phyloP scores from a whole-genome alignment of 2,888 invertebrate species.

The Ophraella communa region DNA sequence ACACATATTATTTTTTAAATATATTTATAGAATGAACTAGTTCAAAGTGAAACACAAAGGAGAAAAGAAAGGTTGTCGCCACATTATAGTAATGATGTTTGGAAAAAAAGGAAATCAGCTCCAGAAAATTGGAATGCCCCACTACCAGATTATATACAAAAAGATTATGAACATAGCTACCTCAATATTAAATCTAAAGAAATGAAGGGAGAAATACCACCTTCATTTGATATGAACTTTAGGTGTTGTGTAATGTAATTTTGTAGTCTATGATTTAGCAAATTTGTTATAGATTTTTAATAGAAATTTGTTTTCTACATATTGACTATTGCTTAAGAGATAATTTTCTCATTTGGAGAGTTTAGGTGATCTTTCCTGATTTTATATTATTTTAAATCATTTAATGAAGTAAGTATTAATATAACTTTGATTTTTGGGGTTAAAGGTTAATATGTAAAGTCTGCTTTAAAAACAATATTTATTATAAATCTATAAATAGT shows the following conservation, averaged over 20 bases:
- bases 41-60: conserved; percentile 75
- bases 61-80: conserved; percentile 68
- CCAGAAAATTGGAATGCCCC: conserved; percentile 84
- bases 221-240: conserved; percentile 39
- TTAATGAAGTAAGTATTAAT: no score
- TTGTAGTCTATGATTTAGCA: neutral
- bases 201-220: conserved; percentile 60
- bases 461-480: neutral
- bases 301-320: no score
- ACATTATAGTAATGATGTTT: conserved; percentile 78
- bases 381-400: no score
- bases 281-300: neutral
- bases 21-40: conserved; percentile 58
- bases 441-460: neutral
- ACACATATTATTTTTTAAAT: neutral
- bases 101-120: conserved; percentile 78
- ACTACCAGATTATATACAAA: conserved; percentile 76
- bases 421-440: no score
- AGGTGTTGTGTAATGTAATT: conserved; percentile 40
- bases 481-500: no score
- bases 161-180: conserved; percentile 72
- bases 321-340: no score
- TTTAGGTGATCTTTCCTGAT: no score
- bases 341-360: no score
- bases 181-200: conserved; percentile 71